Evolutionary conservation across 2,797 vertebrate genomes (phyloP).

Genomic region (Pseudochaenichthys georgianus): DNA sequence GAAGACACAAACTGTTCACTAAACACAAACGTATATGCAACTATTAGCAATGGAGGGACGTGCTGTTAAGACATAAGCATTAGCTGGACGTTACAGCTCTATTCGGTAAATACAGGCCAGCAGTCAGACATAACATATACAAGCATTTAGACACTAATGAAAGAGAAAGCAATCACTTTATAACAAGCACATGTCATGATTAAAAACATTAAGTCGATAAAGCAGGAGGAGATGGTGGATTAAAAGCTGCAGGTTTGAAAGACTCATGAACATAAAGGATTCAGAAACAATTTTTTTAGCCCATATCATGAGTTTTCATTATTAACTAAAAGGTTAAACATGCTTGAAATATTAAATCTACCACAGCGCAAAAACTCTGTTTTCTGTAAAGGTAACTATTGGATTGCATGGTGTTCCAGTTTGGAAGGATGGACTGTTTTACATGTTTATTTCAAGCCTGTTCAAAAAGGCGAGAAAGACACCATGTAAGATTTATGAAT

Average conservation of each 20-base stretch:
- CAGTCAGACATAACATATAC: slow-evolving; percentile 22
- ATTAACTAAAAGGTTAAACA: slow-evolving; percentile 5
- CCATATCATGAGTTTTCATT: not conserved
- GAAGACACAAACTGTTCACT: slow-evolving; percentile 33
- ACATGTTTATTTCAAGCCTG: not conserved
- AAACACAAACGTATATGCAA: slow-evolving; percentile 30
- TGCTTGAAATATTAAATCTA: not conserved
- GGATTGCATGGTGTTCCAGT: not conserved
- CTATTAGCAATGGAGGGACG: slow-evolving; percentile 35
- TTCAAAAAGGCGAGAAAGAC: not conserved
- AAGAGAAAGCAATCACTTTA: not conserved
- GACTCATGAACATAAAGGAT: not conserved
- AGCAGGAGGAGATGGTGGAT: slow-evolving; percentile 6
- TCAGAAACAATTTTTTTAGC: not conserved
- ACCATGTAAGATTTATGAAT: not conserved
- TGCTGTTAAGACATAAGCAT: slow-evolving; percentile 57
- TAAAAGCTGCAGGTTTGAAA: slow-evolving; percentile 2
- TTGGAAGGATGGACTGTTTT: slow-evolving; percentile 5
- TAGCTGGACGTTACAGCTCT: slow-evolving; percentile 4
- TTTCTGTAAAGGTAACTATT: not conserved
- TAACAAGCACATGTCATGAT: not conserved
- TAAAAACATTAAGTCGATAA: not conserved
- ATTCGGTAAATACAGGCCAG: slow-evolving; percentile 20
- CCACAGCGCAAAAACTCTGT: not conserved
- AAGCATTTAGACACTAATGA: slow-evolving; percentile 1